phyloP scores from a whole-genome alignment of 1,140 invertebrate genomes.

The Rhyacophila brunnea region DNA sequence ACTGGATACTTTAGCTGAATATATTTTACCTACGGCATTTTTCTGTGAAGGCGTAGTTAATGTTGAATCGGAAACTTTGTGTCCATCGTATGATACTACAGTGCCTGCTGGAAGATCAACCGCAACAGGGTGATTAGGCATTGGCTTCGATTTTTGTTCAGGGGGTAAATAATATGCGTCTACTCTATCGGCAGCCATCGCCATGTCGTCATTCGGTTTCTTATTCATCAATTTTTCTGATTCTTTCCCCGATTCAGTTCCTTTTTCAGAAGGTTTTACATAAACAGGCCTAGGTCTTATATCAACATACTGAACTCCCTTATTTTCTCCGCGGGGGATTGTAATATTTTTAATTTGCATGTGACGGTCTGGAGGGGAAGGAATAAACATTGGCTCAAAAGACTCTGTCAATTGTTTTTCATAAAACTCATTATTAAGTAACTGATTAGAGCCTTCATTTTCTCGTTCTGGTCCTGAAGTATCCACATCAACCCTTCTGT shows the following conservation, averaged over 20 bases:
- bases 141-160: conserved; percentile 41
- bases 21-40: conserved; percentile 45
- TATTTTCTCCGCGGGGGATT: conserved; percentile 46
- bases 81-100: conserved; percentile 71
- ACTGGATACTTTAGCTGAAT: conserved; percentile 56
- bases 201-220: conserved; percentile 53
- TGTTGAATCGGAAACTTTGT: conserved; percentile 63
- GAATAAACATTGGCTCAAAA: conserved; percentile 74
- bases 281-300: conserved; percentile 51
- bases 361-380: conserved; percentile 61
- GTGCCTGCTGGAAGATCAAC: conserved; percentile 50
- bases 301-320: conserved; percentile 43
- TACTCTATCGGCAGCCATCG: conserved; percentile 67
- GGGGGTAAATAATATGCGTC: conserved; percentile 70
- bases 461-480: conserved; percentile 52
- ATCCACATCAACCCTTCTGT: conserved; percentile 55
- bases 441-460: conserved; percentile 46
- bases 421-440: conserved; percentile 35
- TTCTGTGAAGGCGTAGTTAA: conserved; percentile 59
- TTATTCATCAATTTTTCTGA: conserved; percentile 46
- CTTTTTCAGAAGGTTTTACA: conserved; percentile 40
- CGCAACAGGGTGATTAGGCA: conserved; percentile 47
- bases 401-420: conserved; percentile 54
- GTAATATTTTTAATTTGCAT: conserved; percentile 47
- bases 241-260: conserved; percentile 37